Evolutionary conservation across 2,113 vertebrate genomes (phyloP).

Genomic region (Hippocampus comes): DNA sequence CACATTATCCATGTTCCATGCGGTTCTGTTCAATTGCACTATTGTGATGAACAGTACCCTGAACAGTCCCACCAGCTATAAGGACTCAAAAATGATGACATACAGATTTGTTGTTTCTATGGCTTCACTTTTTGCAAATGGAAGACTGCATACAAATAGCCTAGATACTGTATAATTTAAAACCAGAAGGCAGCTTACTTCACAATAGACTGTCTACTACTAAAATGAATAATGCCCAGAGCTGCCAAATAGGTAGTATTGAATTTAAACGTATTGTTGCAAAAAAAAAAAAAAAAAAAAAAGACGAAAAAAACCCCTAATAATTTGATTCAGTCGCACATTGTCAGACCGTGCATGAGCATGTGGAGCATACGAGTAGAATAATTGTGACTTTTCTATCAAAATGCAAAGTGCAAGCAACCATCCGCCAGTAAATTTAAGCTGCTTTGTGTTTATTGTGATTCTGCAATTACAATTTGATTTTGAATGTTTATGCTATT

Average conservation of each 20-base stretch:
- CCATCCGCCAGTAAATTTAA: neutral
- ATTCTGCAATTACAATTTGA: neutral
- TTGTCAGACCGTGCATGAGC: conserved; percentile 11
- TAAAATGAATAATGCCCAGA: conserved; percentile 39
- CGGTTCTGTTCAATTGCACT: conserved; percentile 4
- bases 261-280: conserved; percentile 50
- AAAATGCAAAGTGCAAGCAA: conserved; percentile 21
- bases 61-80: conserved; percentile 17
- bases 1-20: conserved; percentile 20
- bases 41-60: conserved; percentile 10
- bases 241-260: conserved; percentile 32
- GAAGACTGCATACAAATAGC: conserved; percentile 14
- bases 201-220: conserved; percentile 16
- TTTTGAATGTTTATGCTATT: neutral
- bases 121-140: conserved; percentile 1
- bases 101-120: conserved; percentile 22
- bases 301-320: conserved; percentile 16
- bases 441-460: neutral
- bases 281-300: conserved; percentile 10
- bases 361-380: conserved; percentile 7
- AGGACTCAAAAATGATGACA: conserved; percentile 18
- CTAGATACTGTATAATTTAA: conserved; percentile 10
- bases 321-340: conserved; percentile 42
- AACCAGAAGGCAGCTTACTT: conserved; percentile 5
- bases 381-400: conserved; percentile 31